phyloP scores from a whole-genome alignment of 2,797 vertebrate species.

The Notamacropus eugenii region DNA sequence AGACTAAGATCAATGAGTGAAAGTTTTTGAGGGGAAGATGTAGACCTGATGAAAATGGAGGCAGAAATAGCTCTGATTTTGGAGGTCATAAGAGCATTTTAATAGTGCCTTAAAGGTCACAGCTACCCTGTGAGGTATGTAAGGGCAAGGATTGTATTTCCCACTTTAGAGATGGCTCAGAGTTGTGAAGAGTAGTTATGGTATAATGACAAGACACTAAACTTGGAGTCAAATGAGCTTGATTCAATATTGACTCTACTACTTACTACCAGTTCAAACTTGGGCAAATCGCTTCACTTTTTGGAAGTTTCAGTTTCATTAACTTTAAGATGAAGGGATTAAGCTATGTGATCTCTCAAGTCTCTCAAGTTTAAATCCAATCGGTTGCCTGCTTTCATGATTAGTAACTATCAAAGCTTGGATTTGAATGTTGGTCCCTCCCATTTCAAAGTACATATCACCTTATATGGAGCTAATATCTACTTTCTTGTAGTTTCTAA shows the following conservation, averaged over 20 bases:
- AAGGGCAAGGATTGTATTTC: neutral
- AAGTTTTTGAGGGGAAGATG: neutral
- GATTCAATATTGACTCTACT: neutral
- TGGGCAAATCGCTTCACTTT: neutral
- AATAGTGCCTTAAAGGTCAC: neutral
- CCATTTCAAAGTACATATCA: neutral
- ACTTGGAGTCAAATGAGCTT: neutral
- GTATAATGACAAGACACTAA: neutral
- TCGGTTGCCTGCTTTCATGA: neutral
- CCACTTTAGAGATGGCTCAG: neutral
- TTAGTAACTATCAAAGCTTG: neutral
- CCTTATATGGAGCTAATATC: neutral
- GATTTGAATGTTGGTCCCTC: neutral
- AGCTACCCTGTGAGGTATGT: neutral
- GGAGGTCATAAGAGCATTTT: neutral
- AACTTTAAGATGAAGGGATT: neutral
- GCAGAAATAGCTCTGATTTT: neutral
- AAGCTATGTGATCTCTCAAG: neutral
- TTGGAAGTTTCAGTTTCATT: neutral
- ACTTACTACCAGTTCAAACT: neutral
- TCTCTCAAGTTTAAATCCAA: neutral
- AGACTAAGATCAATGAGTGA: neutral
- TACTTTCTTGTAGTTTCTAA: neutral
- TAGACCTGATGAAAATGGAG: neutral
- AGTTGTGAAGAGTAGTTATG: neutral